A percentile compares a stretch with the other conserved stretches of the same genome.
Evolutionary conservation across 2,888 invertebrate species (phyloP).

Genomic region (Minunthozetes semirufus): DNA sequence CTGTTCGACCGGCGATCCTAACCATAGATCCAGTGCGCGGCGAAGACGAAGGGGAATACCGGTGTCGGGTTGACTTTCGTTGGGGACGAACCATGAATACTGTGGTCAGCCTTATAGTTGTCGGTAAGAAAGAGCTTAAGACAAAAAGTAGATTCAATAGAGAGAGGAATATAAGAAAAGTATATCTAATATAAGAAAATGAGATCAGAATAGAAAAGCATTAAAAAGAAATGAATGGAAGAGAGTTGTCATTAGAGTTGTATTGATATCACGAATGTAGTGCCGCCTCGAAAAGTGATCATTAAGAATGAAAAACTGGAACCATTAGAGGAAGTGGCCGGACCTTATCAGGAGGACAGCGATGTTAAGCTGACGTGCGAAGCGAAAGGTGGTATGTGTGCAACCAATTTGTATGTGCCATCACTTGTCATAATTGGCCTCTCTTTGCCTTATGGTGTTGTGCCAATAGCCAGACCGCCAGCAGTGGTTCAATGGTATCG

Average conservation of each 20-base stretch:
- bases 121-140: conserved; percentile 28
- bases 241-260: background rate
- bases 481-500: conserved; percentile 31
- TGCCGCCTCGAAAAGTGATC: conserved; percentile 34
- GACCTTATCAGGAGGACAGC: conserved; percentile 32
- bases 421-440: conserved; percentile 5
- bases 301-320: conserved; percentile 24
- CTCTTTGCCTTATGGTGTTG: background rate
- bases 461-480: conserved; percentile 32
- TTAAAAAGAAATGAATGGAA: background rate
- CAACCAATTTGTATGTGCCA: background rate
- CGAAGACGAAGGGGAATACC: conserved; percentile 29
- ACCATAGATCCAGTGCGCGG: conserved; percentile 30
- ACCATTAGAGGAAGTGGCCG: background rate
- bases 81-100: conserved; percentile 29
- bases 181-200: background rate
- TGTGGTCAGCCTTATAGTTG: conserved; percentile 22
- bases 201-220: background rate
- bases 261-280: conserved; percentile 3
- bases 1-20: background rate
- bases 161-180: background rate
- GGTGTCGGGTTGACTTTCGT: conserved; percentile 31
- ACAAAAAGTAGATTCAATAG: no score
- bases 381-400: conserved; percentile 31
- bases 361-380: conserved; percentile 32